These are phyloP conservation scores for Tetragnatha montana DNA, from an alignment of 2,888 invertebrate genomes.

Conservation along the genomic window DNA sequence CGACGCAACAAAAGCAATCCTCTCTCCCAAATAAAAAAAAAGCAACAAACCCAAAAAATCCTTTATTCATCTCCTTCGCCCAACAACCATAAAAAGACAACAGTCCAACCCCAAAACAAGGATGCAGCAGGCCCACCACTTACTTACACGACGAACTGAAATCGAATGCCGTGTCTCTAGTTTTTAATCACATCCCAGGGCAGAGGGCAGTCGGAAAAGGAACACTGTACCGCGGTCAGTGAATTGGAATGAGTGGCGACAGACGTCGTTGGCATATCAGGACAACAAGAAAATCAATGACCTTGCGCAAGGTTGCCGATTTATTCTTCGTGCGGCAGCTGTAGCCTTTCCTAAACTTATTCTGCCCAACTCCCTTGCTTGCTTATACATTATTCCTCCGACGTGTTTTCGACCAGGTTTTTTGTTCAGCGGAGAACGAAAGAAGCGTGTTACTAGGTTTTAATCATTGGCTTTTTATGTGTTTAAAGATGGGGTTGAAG, in stretches of 20 bases:
- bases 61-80: background rate
- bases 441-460: background rate
- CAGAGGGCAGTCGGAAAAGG: conserved; percentile 32
- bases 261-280: conserved; percentile 62
- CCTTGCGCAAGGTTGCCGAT: conserved; percentile 52
- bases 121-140: background rate
- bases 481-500: too few species aligned
- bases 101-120: background rate
- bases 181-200: conserved; percentile 61
- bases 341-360: conserved; percentile 38
- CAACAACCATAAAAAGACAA: background rate
- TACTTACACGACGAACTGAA: background rate
- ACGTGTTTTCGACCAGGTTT: conserved; percentile 41
- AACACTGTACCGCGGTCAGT: conserved; percentile 64
- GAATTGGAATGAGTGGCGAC: conserved; percentile 67
- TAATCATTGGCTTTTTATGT: background rate
- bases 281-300: conserved; percentile 60
- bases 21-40: background rate
- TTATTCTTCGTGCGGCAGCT: conserved; percentile 47
- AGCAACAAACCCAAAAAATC: background rate
- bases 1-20: background rate
- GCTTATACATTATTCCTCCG: conserved; percentile 59
- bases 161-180: conserved; percentile 23
- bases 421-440: background rate
- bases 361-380: conserved; percentile 34